Conservation (phyloP, 2,888 invertebrate species). For the Lucinisca nassula region DNA sequence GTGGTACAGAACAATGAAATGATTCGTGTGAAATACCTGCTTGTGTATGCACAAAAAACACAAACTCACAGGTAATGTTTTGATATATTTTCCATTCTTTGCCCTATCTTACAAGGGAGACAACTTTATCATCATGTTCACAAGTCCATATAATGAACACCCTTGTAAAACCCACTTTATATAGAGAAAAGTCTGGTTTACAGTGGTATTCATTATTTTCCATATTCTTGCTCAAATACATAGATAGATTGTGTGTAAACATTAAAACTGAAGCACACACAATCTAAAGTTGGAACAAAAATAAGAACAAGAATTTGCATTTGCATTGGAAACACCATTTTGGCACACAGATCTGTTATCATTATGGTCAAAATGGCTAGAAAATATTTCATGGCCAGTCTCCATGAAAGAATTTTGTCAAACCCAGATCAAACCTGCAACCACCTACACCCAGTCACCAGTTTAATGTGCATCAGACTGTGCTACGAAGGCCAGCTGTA, state of each 20-base stretch:
- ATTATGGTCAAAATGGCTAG: too few relatives aligned
- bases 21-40: constrained; percentile 92
- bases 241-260: neutral
- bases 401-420: too few relatives aligned
- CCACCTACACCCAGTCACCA: too few relatives aligned
- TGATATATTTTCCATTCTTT: too few relatives aligned
- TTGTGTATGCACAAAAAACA: constrained; percentile 90
- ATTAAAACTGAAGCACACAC: neutral
- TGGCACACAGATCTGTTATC: too few relatives aligned
- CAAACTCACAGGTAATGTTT: constrained; percentile 62
- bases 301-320: neutral
- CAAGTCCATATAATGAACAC: neutral
- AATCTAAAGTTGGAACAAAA: neutral
- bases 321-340: too few relatives aligned
- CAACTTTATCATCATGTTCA: neutral
- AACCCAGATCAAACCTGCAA: too few relatives aligned
- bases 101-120: too few relatives aligned
- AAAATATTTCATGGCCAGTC: too few relatives aligned
- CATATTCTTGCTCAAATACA: neutral
- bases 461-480: too few relatives aligned
- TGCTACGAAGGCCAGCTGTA: too few relatives aligned
- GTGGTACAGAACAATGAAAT: constrained; percentile 93
- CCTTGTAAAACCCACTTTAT: neutral
- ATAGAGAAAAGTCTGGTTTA: too few relatives aligned
- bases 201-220: neutral